phyloP scores from a whole-genome alignment of 1,140 invertebrate species.

The Dendrolimus kikuchii region DNA sequence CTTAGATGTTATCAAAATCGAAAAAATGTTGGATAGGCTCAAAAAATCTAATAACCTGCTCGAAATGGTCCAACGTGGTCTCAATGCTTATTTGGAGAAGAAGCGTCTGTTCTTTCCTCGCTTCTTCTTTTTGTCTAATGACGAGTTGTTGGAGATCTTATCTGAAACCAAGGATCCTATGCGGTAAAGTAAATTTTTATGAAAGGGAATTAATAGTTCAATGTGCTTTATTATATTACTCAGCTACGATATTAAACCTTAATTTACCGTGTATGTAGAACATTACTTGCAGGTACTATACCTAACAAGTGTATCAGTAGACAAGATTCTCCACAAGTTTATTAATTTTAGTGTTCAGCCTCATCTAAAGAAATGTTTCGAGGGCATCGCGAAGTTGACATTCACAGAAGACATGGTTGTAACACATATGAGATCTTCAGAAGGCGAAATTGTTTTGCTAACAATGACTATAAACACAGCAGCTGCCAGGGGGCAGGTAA shows the following conservation, averaged over 20 bases:
- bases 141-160: constrained; percentile 95
- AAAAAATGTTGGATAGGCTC: constrained; percentile 93
- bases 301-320: too few species aligned
- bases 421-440: constrained; percentile 91
- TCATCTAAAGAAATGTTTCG: constrained; percentile 98
- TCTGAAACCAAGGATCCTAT: constrained; percentile 98
- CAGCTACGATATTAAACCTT: too few species aligned
- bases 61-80: constrained; percentile 92
- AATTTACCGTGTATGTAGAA: too few species aligned
- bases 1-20: constrained; percentile 89
- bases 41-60: constrained; percentile 91
- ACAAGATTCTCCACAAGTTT: background rate
- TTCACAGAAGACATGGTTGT: constrained; percentile 93
- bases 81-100: constrained; percentile 96
- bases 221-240: too few species aligned
- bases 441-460: constrained; percentile 87
- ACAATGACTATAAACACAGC: constrained; percentile 88
- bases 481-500: constrained; percentile 89
- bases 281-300: too few species aligned
- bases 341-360: constrained; percentile 80
- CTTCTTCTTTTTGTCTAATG: constrained; percentile 98
- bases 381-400: constrained; percentile 88
- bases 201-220: background rate
- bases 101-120: constrained; percentile 93
- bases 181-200: constrained; percentile 66